These are phyloP conservation scores for Drosophila subobscura DNA, from an alignment of 1,140 invertebrate genomes.

Conservation along the genomic window DNA sequence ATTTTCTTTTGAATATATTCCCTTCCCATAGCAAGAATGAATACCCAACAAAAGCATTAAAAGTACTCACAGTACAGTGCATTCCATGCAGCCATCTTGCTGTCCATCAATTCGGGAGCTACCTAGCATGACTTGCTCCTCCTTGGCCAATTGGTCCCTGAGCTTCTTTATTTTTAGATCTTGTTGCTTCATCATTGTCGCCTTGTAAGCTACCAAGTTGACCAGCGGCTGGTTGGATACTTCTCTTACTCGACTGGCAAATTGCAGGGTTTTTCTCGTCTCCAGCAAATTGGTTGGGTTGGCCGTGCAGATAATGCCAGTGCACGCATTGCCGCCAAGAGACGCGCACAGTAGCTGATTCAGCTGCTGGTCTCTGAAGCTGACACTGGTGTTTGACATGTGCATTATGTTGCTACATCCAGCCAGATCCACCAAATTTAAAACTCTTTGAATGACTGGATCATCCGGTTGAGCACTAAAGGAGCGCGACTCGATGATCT, in stretches of 20 bases:
- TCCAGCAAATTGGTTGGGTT: constrained; percentile 90
- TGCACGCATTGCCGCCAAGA: constrained; percentile 92
- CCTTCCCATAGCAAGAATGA: too few relatives aligned
- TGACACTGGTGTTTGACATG: too few relatives aligned
- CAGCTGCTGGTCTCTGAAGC: too few relatives aligned
- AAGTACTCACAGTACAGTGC: too few relatives aligned
- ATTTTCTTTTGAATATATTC: too few relatives aligned
- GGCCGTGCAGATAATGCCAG: constrained; percentile 93
- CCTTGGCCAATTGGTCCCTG: constrained; percentile 83
- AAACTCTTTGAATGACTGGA: constrained; percentile 75
- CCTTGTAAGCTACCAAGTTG: constrained; percentile 88
- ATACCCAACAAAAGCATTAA: too few relatives aligned
- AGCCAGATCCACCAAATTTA: constrained; percentile 94
- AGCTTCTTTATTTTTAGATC: constrained; percentile 84
- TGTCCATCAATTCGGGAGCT: too few relatives aligned
- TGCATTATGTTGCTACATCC: constrained; percentile 85
- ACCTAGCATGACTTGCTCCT: constrained; percentile 62
- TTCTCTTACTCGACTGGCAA: constrained; percentile 88
- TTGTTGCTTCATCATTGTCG: constrained; percentile 86
- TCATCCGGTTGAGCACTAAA: constrained; percentile 86
- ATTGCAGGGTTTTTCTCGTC: constrained; percentile 89
- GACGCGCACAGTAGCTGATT: constrained; percentile 2
- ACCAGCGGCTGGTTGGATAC: constrained; percentile 89
- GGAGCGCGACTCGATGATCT: constrained; percentile 84
- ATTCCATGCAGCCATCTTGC: too few relatives aligned